A percentile compares a stretch with the other conserved stretches of the same genome.
Evolutionary conservation across 2,888 invertebrate genomes (phyloP).

Genomic region (Aethes cnicana): DNA sequence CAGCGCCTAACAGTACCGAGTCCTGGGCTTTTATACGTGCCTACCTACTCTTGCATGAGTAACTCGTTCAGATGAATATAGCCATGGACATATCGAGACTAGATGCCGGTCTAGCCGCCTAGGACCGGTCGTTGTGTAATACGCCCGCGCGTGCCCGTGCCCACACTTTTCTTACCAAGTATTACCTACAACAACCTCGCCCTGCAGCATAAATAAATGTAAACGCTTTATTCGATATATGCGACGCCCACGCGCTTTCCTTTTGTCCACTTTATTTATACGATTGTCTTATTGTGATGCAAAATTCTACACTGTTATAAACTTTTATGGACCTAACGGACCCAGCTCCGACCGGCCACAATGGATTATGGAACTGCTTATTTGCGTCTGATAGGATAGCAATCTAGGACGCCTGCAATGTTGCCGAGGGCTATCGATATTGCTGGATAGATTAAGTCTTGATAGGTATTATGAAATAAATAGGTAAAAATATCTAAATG

Average conservation of each 20-base stretch:
- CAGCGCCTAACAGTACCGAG: conserved; percentile 19
- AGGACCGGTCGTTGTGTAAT: conserved; percentile 38
- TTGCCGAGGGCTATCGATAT: conserved; percentile 18
- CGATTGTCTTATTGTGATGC: conserved; percentile 29
- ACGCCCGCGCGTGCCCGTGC: conserved; percentile 33
- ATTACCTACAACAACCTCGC: too few relatives aligned
- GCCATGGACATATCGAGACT: conserved; percentile 33
- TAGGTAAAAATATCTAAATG: too few relatives aligned
- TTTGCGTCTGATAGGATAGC: conserved; percentile 32
- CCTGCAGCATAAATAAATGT: conserved; percentile 20
- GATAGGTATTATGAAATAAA: neutral
- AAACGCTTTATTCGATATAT: conserved; percentile 29
- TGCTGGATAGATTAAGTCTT: conserved; percentile 10
- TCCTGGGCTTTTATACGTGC: conserved; percentile 16
- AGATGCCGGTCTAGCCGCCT: conserved; percentile 31
- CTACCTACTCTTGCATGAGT: too few relatives aligned
- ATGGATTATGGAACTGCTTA: conserved; percentile 32
- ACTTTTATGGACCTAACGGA: conserved; percentile 33
- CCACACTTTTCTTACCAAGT: conserved; percentile 27
- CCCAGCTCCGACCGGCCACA: conserved; percentile 30
- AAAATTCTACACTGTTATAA: conserved; percentile 25
- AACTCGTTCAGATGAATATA: conserved; percentile 31
- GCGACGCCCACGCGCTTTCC: conserved; percentile 20
- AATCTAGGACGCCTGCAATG: conserved; percentile 30
- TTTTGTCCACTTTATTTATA: conserved; percentile 23